Base-by-base conservation (phyloP, 2,797 vertebrate species). In the Galagoides demidoff region DNA sequence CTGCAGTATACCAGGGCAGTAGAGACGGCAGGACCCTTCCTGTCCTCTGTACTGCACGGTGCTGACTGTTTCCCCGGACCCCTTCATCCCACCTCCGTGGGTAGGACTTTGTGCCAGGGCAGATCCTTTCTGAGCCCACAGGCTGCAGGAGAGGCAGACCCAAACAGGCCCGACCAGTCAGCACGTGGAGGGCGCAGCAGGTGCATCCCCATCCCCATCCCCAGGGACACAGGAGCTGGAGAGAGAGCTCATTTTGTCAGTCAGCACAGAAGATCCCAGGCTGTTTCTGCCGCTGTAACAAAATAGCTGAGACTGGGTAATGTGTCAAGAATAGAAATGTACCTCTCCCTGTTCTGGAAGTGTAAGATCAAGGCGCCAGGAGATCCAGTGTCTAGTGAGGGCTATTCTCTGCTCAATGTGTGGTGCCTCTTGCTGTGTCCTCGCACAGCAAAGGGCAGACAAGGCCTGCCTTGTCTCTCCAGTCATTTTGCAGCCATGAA, bases 141-240 rank as follows among this genome's bases (percentile, higher is more conserved):
- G 64, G 55, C 77, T 27, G 12, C 29, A 45, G 43, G 66, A 76
- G 22, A n/a, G 43, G 34, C 77, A 7, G 52, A 31, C 20, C 13
- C 0, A 5, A 34, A 16, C n/a, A 17, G 23, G n/a, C 4, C 31
- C 12, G 0, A 22, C 14, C 17, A 4, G n/a, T 3, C 19, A 11
- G 61, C 3, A 27, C 0, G 0, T 3, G 37, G 25, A 43, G 23
- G 66, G 17, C 8, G 2, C 22, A 0, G 83, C 64, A 22, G 13
- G 2, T 13, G 20, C 49, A 1, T 2, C 29, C 11, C 1, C 0
- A 2, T 39, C 39, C 39, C 39, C 39, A n/a, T n/a, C n/a, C n/a
- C n/a, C n/a, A n/a, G 39, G n/a, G 49, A 20, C 1, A 1, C 0
- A 0, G 71, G 63, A 25, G n/a, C 45, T 20, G 3, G 11, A 3